Conservation (phyloP, 2,797 vertebrate genomes). For the Stomatorhinus walkeri region DNA sequence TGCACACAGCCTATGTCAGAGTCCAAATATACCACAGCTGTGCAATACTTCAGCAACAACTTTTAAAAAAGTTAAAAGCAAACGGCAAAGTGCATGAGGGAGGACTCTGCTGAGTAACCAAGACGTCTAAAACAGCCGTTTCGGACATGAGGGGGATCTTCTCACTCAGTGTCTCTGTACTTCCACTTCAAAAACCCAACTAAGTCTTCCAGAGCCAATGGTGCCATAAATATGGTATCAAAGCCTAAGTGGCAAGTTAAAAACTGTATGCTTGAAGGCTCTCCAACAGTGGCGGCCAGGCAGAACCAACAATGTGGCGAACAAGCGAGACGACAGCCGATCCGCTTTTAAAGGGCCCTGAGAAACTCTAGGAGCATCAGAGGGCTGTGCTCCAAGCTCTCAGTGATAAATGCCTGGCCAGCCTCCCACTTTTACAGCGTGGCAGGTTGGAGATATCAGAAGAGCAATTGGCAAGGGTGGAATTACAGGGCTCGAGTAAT, state of each 20-base stretch:
- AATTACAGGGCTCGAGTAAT: neutral
- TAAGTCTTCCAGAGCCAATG: neutral
- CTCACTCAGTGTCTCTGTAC: neutral
- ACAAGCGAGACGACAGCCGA: neutral
- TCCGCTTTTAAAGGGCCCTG: neutral
- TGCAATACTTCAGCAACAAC: neutral
- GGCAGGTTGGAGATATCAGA: neutral
- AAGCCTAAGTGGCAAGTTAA: neutral
- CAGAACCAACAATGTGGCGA: neutral
- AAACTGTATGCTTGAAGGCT: neutral
- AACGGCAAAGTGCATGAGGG: neutral
- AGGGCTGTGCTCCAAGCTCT: neutral
- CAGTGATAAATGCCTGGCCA: neutral
- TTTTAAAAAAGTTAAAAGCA: neutral
- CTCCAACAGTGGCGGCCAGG: neutral
- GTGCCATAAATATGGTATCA: neutral
- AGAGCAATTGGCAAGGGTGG: neutral
- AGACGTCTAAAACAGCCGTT: neutral
- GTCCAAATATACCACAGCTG: neutral
- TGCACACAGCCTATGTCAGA: neutral
- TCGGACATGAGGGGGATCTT: neutral
- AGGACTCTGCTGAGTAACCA: neutral
- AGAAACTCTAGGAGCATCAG: neutral
- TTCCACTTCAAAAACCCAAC: neutral
- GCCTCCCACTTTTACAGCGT: neutral